These are phyloP conservation scores for Silurus lanzhouensis DNA, from an alignment of 2,797 vertebrate genomes.

Conservation along the genomic window DNA sequence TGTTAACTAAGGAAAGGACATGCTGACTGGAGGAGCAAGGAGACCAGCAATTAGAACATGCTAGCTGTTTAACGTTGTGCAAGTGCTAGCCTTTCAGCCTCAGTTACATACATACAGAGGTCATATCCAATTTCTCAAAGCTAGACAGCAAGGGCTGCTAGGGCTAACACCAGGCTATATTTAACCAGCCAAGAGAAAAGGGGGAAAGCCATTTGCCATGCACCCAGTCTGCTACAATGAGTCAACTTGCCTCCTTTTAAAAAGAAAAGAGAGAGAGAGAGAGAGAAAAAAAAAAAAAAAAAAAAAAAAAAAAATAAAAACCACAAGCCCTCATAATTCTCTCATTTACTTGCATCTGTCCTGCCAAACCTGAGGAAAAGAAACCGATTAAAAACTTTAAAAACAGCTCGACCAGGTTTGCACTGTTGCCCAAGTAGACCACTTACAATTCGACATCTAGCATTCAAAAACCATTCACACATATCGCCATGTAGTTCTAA, in stretches of 20 bases:
- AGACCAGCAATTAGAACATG: slow-evolving; percentile 35
- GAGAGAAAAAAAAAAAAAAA: too few species aligned
- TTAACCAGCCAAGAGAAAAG: slow-evolving; percentile 39
- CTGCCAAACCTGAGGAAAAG: slow-evolving; percentile 12
- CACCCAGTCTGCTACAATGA: slow-evolving; percentile 27
- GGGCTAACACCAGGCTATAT: slow-evolving; percentile 59
- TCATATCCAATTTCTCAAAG: slow-evolving; percentile 49
- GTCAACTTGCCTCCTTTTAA: slow-evolving; percentile 36
- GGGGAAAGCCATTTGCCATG: slow-evolving; percentile 42
- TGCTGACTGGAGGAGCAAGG: slow-evolving; percentile 49
- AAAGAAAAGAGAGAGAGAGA: too few species aligned
- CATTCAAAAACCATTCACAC: slow-evolving; percentile 30
- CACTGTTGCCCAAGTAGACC: slow-evolving; percentile 9
- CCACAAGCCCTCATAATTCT: neutral
- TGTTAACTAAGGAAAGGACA: slow-evolving; percentile 49
- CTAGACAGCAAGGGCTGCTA: slow-evolving; percentile 57
- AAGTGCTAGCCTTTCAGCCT: slow-evolving; percentile 43
- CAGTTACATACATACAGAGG: slow-evolving; percentile 30
- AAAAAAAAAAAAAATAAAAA: neutral
- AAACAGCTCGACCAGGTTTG: slow-evolving; percentile 18
- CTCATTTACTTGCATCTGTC: slow-evolving; percentile 12
- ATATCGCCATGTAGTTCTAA: slow-evolving; percentile 19
- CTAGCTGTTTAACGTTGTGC: slow-evolving; percentile 40
- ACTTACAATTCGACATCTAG: slow-evolving; percentile 38
- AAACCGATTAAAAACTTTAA: slow-evolving; percentile 33